Evolutionary conservation across 2,888 invertebrate species (phyloP), one percentile per base, ranked within the genome.

Genomic region (Bugula neritina): DNA sequence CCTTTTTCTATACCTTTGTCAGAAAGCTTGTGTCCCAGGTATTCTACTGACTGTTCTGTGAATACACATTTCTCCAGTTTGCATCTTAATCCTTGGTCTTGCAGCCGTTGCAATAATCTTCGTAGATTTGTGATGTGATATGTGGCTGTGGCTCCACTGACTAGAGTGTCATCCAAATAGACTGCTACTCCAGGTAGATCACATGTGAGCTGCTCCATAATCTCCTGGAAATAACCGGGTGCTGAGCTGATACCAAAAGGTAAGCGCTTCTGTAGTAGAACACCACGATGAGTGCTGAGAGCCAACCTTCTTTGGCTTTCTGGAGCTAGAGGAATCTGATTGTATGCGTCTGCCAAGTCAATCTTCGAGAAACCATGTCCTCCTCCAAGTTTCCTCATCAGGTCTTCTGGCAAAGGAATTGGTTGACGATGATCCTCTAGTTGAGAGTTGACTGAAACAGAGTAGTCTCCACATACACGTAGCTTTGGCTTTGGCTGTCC

Each of bases 151-250:
- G 29, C 71, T 27, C 75, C 76, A 1, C 76, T 75, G 0, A 78
- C 69, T 10, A 77, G 72, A 54, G 78, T 76, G 57, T 79, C 78
- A 72, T 79, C 78, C 0, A 79, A 58, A n/a, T n/a, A n/a, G n/a
- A n/a, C n/a, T n/a, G n/a, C n/a, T n/a, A n/a, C n/a, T n/a, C n/a
- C n/a, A n/a, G n/a, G n/a, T n/a, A n/a, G n/a, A n/a, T n/a, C n/a
- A n/a, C n/a, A n/a, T n/a, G n/a, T n/a, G n/a, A n/a, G 34, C 21
- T 76, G 74, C 25, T 79, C 79, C 72, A 77, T 78, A 17, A 74
- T 72, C 0, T 73, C 21, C 69, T 78, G 78, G 63, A 76, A 76
- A 57, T 77, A 74, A 0, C 74, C 76, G 2, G 76, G 76, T 0
- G 76, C 75, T 2, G 76, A 76, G 0, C 75, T 72, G 1, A 78